Conservation (phyloP, 2,797 vertebrate species). For the Peromyscus eremicus region DNA sequence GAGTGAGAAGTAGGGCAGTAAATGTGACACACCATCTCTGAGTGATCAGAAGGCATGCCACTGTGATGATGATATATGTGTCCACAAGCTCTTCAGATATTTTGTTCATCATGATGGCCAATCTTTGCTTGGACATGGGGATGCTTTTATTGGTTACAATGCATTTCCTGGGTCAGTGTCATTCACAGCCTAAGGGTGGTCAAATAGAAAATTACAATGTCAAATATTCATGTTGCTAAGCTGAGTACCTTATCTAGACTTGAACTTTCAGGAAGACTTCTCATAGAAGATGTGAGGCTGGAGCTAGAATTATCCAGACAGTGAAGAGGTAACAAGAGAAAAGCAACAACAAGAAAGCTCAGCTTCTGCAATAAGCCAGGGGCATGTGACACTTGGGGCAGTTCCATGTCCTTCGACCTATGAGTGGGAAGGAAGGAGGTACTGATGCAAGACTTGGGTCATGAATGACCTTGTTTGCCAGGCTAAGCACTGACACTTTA, state of each 20-base stretch:
- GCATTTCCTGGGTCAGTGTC: neutral
- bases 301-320: neutral
- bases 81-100: neutral
- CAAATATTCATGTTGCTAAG: neutral
- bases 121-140: neutral
- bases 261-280: slow-evolving; percentile 22
- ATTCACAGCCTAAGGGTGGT: neutral
- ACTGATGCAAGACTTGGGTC: neutral
- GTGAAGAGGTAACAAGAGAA: neutral
- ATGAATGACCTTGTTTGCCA: neutral
- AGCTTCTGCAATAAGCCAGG: neutral
- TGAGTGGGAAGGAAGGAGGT: neutral
- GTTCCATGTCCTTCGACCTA: neutral
- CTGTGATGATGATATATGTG: neutral
- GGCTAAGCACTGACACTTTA: slow-evolving; percentile 16
- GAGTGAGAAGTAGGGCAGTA: neutral
- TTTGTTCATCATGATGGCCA: neutral
- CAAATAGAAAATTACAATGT: neutral
- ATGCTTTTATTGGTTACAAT: neutral
- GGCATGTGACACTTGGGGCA: neutral
- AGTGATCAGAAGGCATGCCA: neutral
- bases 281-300: neutral
- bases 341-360: neutral
- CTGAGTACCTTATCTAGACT: neutral
- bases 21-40: neutral